Percentiles rank a stretch among this genome's conserved stretches.
These are phyloP conservation scores for Zaprionus ornatus DNA, from an alignment of 1,140 invertebrate genomes.

Conservation along the genomic window DNA sequence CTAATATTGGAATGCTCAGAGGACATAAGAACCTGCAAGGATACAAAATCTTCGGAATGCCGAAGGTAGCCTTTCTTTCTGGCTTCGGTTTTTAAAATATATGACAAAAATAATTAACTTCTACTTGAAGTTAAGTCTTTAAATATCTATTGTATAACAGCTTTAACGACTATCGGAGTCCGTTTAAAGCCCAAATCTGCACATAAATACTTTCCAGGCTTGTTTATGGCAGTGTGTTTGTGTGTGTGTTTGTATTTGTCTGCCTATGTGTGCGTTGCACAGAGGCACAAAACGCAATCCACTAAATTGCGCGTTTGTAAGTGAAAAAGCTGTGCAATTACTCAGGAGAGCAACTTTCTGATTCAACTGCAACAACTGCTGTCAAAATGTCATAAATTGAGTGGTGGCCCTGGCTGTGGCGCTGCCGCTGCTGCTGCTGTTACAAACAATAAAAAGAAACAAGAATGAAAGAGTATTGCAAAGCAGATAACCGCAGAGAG, in stretches of 20 bases:
- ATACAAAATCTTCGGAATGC: too few relatives aligned
- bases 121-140: accelerated
- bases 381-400: constrained; percentile 82
- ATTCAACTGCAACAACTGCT: constrained; percentile 81
- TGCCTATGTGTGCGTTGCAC: constrained; percentile 8
- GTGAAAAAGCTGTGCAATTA: constrained; percentile 78
- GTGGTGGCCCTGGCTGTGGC: constrained; percentile 28
- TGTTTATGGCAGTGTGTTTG: background rate
- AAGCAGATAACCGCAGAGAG: background rate
- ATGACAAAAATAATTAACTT: too few relatives aligned
- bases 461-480: constrained; percentile 9
- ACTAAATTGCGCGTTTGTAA: constrained; percentile 74
- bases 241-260: background rate
- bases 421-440: constrained; percentile 34
- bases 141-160: too few relatives aligned
- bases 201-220: background rate
- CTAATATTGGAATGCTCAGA: too few relatives aligned
- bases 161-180: too few relatives aligned
- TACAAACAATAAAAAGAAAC: constrained; percentile 43
- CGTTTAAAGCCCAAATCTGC: background rate
- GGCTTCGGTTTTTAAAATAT: too few relatives aligned
- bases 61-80: too few relatives aligned
- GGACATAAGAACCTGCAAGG: too few relatives aligned
- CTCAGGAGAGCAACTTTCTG: constrained; percentile 76
- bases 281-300: constrained; percentile 56